Conservation (phyloP, 2,113 vertebrate genomes). For the Athene noctua region DNA sequence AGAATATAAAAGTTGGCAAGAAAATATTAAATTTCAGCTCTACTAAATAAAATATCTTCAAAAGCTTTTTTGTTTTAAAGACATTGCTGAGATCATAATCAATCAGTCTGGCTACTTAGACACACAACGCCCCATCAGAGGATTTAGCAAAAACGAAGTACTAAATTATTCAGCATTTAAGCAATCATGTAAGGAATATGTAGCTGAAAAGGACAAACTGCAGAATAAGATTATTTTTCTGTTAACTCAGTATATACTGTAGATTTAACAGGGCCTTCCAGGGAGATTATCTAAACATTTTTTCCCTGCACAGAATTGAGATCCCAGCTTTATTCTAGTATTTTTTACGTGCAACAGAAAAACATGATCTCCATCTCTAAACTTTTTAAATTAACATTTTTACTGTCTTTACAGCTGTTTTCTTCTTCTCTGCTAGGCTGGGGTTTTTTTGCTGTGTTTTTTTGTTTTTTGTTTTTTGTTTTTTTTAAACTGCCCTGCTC, state of each 20-base stretch:
- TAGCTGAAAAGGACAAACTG: neutral
- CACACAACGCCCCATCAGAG: neutral
- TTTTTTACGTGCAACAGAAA: neutral
- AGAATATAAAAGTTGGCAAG: neutral
- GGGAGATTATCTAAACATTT: neutral
- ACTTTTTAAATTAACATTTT: neutral
- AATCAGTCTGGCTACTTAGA: constrained; percentile 16
- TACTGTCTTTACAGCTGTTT: neutral
- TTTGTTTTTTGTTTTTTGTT: neutral
- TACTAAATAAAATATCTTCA: constrained; percentile 15
- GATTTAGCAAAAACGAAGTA: constrained; percentile 19
- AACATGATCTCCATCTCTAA: neutral
- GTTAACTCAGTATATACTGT: neutral
- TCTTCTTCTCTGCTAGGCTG: neutral
- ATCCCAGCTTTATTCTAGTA: neutral
- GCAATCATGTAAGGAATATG: neutral
- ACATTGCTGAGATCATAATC: neutral
- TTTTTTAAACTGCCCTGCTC: neutral
- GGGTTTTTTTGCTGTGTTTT: no score
- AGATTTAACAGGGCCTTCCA: neutral
- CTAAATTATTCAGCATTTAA: constrained; percentile 43
- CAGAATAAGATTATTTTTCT: neutral
- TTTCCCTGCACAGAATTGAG: neutral
- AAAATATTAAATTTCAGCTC: neutral
- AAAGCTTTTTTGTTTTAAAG: neutral